Base-by-base conservation (phyloP, 2,113 vertebrate species). In the Shinisaurus crocodilurus region DNA sequence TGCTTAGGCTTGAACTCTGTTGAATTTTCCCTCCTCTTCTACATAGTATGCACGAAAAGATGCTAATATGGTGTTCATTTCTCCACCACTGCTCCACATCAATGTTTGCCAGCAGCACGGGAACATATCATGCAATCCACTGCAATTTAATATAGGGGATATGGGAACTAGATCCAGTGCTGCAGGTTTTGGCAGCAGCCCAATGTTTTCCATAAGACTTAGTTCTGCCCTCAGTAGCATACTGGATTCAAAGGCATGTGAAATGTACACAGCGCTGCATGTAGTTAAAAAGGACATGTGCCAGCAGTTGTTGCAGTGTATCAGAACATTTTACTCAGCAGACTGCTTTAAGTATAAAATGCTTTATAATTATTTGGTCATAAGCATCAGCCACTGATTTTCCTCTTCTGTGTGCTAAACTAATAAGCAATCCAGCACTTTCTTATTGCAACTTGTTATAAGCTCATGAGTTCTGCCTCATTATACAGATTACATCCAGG, bases 361-460 rank as follows among this genome's bases (percentile, higher is more conserved):
- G 75, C 63, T 93, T 87, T 72, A 65, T 77, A 48, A 60, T 69
- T 84, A 69, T 85, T 91, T 79, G 29, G 85, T 91, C 85, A 23
- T 82, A 87, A 93, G 50, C 2, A 4, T 57, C 54, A 86, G 45
- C 45, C 90, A 84, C 54, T 92, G 67, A 86, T 86, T 89, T 57
- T 89, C 29, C 10, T 86, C 76, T 81, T 82, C 77, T 81, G 25
- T 65, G 69, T n/a, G 88, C 37, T 82, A 54, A 34, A 40, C 67
- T 89, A 92, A 74, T 12, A 82, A 48, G 74, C 45, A 82, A 27
- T 69, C 20, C 90, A 82, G 48, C 40, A 25, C 63, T 13, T 45
- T 83, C 0, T 0, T 54, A 76, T 81, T 92, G 79, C 67, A 77
- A 48, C 0, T 88, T 6, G 37, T 89, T 84, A 86, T 54, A 23